phyloP scores from a whole-genome alignment of 35 echinoderm and acorn worm genomes.

The Antedon bifida region DNA sequence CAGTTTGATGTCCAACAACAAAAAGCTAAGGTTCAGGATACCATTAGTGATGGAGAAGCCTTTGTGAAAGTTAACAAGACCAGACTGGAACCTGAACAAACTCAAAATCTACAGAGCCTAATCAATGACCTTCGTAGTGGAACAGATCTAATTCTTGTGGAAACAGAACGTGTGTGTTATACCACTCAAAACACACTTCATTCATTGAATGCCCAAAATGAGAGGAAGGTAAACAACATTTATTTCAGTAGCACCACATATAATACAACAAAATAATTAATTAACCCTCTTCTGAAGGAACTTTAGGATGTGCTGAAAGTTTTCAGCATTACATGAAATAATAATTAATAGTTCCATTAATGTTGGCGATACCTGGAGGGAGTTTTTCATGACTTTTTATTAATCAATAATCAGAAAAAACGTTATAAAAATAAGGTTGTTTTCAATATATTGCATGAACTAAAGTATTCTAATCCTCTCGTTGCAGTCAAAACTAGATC shows the following conservation, averaged over 20 bases:
- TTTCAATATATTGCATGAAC: too few species aligned
- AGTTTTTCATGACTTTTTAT: too few species aligned
- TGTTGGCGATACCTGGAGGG: too few species aligned
- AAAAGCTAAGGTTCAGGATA: slow-evolving; percentile 52
- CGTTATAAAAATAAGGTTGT: too few species aligned
- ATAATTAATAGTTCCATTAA: too few species aligned
- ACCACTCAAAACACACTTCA: slow-evolving; percentile 55
- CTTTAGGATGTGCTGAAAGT: too few species aligned
- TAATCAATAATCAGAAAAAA: too few species aligned
- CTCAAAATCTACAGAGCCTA: slow-evolving; percentile 48
- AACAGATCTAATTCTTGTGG: slow-evolving; percentile 56
- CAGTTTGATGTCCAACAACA: slow-evolving; percentile 5
- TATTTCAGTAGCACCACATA: too few species aligned
- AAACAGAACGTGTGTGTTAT: slow-evolving; percentile 53
- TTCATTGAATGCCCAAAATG: slow-evolving; percentile 33
- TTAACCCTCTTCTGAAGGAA: too few species aligned
- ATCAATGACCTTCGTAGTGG: slow-evolving; percentile 58
- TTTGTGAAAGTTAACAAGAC: slow-evolving; percentile 66
- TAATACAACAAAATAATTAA: too few species aligned
- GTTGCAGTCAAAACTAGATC: slow-evolving; percentile 38
- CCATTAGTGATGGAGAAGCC: slow-evolving; percentile 55
- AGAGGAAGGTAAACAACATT: slow-evolving; percentile 40
- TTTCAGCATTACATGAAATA: too few species aligned
- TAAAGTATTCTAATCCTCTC: too few species aligned
- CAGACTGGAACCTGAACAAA: slow-evolving; percentile 50